Base-by-base conservation (phyloP, 1,140 invertebrate species). In the Heliconius eleuchia region DNA sequence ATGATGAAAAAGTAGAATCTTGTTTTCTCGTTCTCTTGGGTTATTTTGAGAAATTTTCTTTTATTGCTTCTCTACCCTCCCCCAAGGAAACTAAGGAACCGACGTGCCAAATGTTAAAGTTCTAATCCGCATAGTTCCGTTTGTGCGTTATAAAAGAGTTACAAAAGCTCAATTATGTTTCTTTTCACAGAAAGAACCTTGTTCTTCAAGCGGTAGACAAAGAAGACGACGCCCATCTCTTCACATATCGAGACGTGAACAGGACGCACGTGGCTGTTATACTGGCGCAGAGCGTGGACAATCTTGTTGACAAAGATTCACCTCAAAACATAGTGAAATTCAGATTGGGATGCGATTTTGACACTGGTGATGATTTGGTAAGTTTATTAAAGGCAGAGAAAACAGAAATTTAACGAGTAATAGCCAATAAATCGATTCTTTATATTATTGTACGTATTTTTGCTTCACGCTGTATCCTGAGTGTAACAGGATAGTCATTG, bases 321-420 rank as follows among this genome's bases (percentile, higher is more conserved):
- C 97, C 97, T 2, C 96, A 97, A 87, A 98, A 98, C 92, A 96
- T 98, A 60, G 95, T 98, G 37, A 98, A 98, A 94, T 98, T 98
- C 91, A 95, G 97, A 71, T 89, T 96, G 5, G 95, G 95, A 23
- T 96, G 96, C 78, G 96, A 96, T 84, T 96, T 95, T 81, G 91
- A 80, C 55, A 76, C 96, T 50, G 95, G 95, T 46, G 95, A 96
- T 83, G 96, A 96, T 84, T 92, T 95, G 86, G 96, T 96, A 88
- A 94, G 70, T 50, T 8, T 27, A 57, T 18, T n/a, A 19, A 23
- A 23, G 42, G 42, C 13, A 46, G 13, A 16, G 42, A 46, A 16
- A 16, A 46, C 13, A 13, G 11, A 42, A 13, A 13, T 70, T 70
- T 11, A 19, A 34, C 34, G 34, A 34, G 34, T 34, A 6, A 34